phyloP scores from a whole-genome alignment of 2,113 vertebrate species.

The Perca schrenkii region DNA sequence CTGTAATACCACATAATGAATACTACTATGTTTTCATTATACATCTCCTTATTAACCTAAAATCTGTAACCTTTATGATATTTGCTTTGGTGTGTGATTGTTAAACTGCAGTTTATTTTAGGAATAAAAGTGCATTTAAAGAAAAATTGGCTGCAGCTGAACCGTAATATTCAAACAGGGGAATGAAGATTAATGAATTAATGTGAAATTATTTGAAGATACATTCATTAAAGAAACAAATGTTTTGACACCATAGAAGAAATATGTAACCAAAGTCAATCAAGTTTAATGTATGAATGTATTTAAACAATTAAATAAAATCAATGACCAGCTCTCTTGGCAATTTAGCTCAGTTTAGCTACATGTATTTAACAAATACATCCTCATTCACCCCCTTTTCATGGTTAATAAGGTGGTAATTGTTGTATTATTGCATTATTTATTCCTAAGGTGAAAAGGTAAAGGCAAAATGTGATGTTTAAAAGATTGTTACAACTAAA shows the following conservation, averaged over 20 bases:
- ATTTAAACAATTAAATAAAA: neutral
- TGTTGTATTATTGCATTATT: neutral
- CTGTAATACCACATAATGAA: constrained; percentile 10
- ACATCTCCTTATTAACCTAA: neutral
- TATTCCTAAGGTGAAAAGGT: neutral
- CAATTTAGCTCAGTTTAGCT: neutral
- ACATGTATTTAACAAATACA: neutral
- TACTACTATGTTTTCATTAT: neutral
- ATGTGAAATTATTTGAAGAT: neutral
- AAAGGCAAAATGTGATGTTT: neutral
- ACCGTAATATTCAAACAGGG: neutral
- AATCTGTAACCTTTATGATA: neutral
- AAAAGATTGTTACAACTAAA: neutral
- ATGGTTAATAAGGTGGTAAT: neutral
- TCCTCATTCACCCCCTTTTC: neutral
- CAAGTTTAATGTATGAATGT: neutral
- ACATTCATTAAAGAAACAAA: neutral
- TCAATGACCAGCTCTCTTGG: too few species aligned
- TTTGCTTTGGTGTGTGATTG: constrained; percentile 3
- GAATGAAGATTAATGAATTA: neutral
- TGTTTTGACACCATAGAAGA: neutral
- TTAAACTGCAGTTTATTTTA: neutral
- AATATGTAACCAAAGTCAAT: neutral
- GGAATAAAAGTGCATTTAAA: neutral
- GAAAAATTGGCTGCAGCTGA: neutral